A percentile compares a stretch with the other conserved stretches of the same genome.
Conservation (phyloP, 2,113 vertebrate species). For the Cisticola juncidis region DNA sequence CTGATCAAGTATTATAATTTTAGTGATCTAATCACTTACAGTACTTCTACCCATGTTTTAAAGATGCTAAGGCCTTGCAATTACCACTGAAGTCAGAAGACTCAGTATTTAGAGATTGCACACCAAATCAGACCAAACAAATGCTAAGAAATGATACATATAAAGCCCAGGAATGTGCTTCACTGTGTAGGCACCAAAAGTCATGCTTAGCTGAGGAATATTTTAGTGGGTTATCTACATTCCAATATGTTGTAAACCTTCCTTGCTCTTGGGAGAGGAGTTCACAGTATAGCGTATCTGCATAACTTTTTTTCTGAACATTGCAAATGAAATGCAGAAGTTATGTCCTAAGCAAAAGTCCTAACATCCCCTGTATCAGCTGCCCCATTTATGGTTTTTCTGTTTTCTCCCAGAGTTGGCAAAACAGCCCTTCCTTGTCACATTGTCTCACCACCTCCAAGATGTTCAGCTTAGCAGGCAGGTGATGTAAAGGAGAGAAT, state of each 20-base stretch:
- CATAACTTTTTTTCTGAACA: not conserved
- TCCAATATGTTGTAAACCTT: not conserved
- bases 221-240: not conserved
- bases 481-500: constrained; percentile 30
- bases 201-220: not conserved
- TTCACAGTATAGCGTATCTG: not conserved
- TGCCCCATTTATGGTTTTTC: not conserved
- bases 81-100: not conserved
- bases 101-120: not conserved
- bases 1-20: not conserved
- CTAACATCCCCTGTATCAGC: not conserved
- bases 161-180: not conserved
- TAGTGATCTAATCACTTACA: not conserved
- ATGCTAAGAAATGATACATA: not conserved
- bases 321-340: not conserved
- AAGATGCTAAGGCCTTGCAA: not conserved
- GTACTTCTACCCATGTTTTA: not conserved
- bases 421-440: not conserved
- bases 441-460: constrained; percentile 17
- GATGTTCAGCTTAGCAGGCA: not conserved
- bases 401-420: not conserved
- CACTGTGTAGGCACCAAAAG: not conserved
- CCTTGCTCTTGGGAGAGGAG: not conserved
- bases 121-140: not conserved
- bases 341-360: not conserved